phyloP scores from a whole-genome alignment of 2,113 vertebrate genomes.

The Cyprinodon tularosa region DNA sequence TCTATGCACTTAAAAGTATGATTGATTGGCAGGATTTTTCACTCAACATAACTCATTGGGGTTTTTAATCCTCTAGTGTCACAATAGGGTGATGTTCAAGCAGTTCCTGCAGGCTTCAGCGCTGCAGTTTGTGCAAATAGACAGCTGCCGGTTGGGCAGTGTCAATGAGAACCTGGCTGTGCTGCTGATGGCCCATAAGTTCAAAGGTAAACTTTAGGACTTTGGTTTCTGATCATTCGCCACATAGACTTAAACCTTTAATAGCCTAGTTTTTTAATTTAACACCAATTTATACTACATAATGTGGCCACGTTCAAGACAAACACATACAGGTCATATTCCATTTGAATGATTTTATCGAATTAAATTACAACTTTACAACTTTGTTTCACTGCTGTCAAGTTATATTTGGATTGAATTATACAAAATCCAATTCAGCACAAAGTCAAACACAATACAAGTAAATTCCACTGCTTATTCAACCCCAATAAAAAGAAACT shows the following conservation, averaged over 20 bases:
- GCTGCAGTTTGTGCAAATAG: slow-evolving; percentile 87
- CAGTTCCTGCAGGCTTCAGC: slow-evolving; percentile 85
- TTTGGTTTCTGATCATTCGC: background rate
- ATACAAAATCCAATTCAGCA: too few species aligned
- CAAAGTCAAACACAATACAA: too few species aligned
- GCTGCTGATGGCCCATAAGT: slow-evolving; percentile 86
- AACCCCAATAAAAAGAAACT: background rate
- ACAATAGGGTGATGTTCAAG: slow-evolving; percentile 88
- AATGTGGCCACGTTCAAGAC: too few species aligned
- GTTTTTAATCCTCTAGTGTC: slow-evolving; percentile 66
- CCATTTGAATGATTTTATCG: too few species aligned
- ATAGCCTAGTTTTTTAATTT: too few species aligned
- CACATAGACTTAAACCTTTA: background rate
- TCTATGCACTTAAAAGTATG: background rate
- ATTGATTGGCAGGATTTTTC: background rate
- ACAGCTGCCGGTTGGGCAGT: slow-evolving; percentile 88
- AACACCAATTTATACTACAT: too few species aligned
- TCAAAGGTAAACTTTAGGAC: slow-evolving; percentile 72
- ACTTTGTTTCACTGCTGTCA: too few species aligned
- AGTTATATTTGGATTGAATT: too few species aligned
- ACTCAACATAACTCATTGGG: background rate
- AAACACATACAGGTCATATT: too few species aligned
- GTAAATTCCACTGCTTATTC: background rate
- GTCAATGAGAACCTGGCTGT: slow-evolving; percentile 88
- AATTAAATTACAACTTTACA: too few species aligned